Conservation (phyloP, 2,888 invertebrate species). For the Caenorhabditis sinica region DNA sequence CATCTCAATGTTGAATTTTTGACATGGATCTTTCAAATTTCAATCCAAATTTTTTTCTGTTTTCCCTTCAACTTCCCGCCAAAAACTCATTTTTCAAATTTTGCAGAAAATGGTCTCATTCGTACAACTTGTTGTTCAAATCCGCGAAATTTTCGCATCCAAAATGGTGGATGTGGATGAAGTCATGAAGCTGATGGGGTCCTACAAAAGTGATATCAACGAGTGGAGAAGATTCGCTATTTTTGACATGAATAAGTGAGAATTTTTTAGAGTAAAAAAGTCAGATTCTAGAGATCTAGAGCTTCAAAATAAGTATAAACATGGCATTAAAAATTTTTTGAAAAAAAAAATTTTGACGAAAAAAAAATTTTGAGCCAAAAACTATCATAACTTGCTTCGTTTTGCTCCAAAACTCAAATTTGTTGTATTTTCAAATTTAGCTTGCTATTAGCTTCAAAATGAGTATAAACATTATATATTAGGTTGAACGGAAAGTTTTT, state of each 20-base stretch:
- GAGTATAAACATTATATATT: too few relatives aligned
- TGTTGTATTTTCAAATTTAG: too few relatives aligned
- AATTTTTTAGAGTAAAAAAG: neutral
- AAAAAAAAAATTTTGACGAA: too few relatives aligned
- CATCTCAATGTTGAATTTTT: neutral
- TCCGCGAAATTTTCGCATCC: constrained; percentile 82
- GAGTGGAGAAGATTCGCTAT: constrained; percentile 97
- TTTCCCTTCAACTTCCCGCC: neutral
- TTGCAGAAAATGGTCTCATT: constrained; percentile 61
- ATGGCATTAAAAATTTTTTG: too few relatives aligned
- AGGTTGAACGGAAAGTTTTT: too few relatives aligned
- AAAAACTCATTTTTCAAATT: too few relatives aligned
- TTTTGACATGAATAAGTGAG: constrained; percentile 89
- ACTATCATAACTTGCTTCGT: too few relatives aligned
- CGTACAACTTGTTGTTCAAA: constrained; percentile 73
- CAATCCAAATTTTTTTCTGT: neutral
- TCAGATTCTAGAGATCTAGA: neutral
- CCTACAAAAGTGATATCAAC: constrained; percentile 91
- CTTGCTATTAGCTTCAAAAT: too few relatives aligned
- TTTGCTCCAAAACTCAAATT: too few relatives aligned
- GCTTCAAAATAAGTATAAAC: too few relatives aligned
- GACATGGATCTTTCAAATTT: neutral
- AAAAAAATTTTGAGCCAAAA: too few relatives aligned
- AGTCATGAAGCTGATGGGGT: constrained; percentile 89
- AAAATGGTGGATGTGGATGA: constrained; percentile 94